Evolutionary conservation across 2,797 vertebrate species (phyloP), one percentile per base, ranked within the genome.

Genomic region (Silurus lanzhouensis): DNA sequence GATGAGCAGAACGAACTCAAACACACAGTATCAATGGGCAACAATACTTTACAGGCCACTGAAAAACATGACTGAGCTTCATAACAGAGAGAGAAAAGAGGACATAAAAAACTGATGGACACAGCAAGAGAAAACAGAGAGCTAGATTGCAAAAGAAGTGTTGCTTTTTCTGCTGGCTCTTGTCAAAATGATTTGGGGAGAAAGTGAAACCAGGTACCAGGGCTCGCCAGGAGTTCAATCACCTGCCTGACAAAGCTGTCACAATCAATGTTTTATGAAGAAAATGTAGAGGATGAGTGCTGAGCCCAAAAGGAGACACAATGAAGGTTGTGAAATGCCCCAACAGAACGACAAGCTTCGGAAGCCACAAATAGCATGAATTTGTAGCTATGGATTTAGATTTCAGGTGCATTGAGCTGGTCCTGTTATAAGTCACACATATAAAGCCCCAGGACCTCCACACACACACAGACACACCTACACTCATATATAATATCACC

Each of bases 171-270:
- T 31, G 44, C 70, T 80, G 80, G 57, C 46, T 76, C 72, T 72
- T 78, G 52, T 83, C 67, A 72, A 44, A 64, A 57, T 44, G 85
- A 87, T 78, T 86, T 84, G 83, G 87, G 77, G 64, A 25, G n/a
- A 80, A 67, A 64, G 27, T 85, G 68, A 81, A 86, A 85, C 82
- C n/a, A 83, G 82, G 74, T 84, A 87, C 83, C 74, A 84, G 86
- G 87, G 86, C 89, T 90, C 91, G 91, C 93, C 92, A 90, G 92
- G 89, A 93, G 94, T 90, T 90, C 91, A 91, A 89, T 92, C 90
- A 93, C 91, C 89, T 93, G 93, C 93, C 94, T 93, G 92, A 94
- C 83, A 60, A 93, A 94, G 92, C 91, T 94, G 94, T 95, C 94
- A 95, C 92, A 94, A 94, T 89, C 88, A 88, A 94, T 96, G 88